Base-by-base conservation (phyloP, 1,140 invertebrate genomes). In the Muscidifurax raptorellus region DNA sequence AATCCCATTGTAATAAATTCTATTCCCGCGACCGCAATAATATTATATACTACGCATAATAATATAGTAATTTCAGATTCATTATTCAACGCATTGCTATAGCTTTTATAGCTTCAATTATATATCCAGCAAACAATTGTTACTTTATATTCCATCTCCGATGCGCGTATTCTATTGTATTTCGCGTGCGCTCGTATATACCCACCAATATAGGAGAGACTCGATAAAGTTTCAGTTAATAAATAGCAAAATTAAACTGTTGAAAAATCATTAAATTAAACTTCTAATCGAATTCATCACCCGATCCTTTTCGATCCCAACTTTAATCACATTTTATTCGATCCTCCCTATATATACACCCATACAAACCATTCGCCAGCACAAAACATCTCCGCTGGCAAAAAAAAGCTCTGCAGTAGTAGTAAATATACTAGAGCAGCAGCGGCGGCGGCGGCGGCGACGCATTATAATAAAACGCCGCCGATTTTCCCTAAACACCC, bases 261-360 rank as follows among this genome's bases (percentile, higher is more conserved):
- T 32, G 32, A 32, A 32, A 32, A 32, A 32, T 32, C 5, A 52
- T 18, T 52, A 4, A 2, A 47, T 47, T 47, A 28, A 69, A 69
- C 2, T 15, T 47, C 27, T 78, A 78, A 78, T 78, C 76, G 76
- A 78, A 78, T 78, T 78, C 76, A 64, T 64, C 27, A 30, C 15
- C 15, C 76, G 30, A 64, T 52, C 1, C 25, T 32, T 25, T 44
- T n/a, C 12, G 30, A 18, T 9, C n/a, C 74, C 59, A 28, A 64
- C 32, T 67, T 40, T 83, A 83, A 78, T 83, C 74, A 71, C 82
- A 83, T 83, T 83, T 83, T 83, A 78, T 83, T 78, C 74, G 74
- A 71, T 83, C 64, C 66, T 25, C 77, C n/a, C 22, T 7, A 22
- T 30, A 66, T 40, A 66, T 28, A 28, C 40, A 32, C 22, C n/a